These are phyloP conservation scores for Odontomachus brunneus DNA, from an alignment of 1,140 invertebrate genomes.

Conservation along the genomic window DNA sequence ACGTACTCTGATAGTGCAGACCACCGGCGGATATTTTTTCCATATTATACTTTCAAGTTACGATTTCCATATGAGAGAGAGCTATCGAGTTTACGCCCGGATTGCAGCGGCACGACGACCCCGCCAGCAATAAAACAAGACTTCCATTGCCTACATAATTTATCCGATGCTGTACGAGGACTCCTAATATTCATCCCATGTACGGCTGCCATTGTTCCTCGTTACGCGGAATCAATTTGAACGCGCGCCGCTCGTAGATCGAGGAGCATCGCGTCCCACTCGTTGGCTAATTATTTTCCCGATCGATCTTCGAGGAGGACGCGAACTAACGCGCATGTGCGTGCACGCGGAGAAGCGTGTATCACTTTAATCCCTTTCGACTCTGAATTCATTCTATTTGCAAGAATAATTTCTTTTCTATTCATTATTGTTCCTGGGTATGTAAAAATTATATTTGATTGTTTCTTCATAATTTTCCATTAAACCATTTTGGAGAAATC, in stretches of 20 bases:
- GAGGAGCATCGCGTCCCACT: not conserved
- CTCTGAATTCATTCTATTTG: too few species aligned
- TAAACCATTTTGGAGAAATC: too few species aligned
- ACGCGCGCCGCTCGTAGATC: slow-evolving; percentile 15
- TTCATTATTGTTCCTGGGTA: too few species aligned
- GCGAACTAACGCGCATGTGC: not conserved
- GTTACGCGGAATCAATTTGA: slow-evolving; percentile 57
- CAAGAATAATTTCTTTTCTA: too few species aligned
- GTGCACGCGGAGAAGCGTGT: too few species aligned
- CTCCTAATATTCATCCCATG: slow-evolving; percentile 55
- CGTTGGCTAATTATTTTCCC: slow-evolving; percentile 50
- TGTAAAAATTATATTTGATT: too few species aligned
- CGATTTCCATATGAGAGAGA: slow-evolving; percentile 56
- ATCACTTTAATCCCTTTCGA: too few species aligned
- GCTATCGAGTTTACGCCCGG: slow-evolving; percentile 49
- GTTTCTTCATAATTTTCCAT: too few species aligned
- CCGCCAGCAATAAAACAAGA: slow-evolving; percentile 54
- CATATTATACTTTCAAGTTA: slow-evolving; percentile 59
- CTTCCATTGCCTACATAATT: slow-evolving; percentile 59
- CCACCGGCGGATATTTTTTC: slow-evolving; percentile 41
- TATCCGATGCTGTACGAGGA: slow-evolving; percentile 48
- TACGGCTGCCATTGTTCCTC: slow-evolving; percentile 49
- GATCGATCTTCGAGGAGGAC: not conserved
- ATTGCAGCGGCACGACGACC: slow-evolving; percentile 48
- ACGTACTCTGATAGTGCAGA: slow-evolving; percentile 43